These are phyloP conservation scores for Bimastos eiseni DNA, from an alignment of 2,888 invertebrate species.

Conservation along the genomic window DNA sequence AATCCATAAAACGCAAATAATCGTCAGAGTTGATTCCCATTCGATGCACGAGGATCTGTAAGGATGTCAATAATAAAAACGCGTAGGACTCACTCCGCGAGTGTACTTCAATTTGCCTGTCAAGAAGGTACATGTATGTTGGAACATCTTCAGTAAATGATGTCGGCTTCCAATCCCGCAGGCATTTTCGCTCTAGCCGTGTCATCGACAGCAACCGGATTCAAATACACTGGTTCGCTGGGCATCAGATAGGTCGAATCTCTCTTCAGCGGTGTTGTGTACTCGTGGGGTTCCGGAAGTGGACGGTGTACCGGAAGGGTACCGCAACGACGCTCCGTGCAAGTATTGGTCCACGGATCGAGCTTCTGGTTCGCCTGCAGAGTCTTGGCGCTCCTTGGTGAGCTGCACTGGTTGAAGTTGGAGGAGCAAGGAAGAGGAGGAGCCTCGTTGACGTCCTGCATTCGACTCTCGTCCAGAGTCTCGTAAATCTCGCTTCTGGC, in stretches of 20 bases:
- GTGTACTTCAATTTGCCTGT: background rate
- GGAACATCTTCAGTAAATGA: background rate
- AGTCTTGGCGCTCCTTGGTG: background rate
- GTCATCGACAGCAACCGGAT: background rate
- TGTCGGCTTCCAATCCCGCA: background rate
- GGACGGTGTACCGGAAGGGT: background rate
- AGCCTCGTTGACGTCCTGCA: background rate
- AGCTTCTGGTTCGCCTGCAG: background rate
- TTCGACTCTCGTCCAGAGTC: background rate
- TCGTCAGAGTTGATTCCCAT: background rate
- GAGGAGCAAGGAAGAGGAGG: background rate
- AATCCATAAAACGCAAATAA: no score
- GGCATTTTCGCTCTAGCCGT: background rate
- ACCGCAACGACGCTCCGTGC: background rate
- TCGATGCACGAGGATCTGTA: background rate
- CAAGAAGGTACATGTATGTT: background rate
- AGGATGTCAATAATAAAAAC: background rate
- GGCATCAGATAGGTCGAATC: conserved; percentile 23
- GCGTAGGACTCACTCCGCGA: no score
- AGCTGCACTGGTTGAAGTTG: background rate
- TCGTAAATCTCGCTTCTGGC: background rate
- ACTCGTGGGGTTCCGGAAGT: background rate
- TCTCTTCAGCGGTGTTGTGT: background rate
- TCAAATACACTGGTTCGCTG: background rate
- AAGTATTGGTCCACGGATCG: background rate